Conservation (phyloP, 2,113 vertebrate species). For the Lagopus muta region DNA sequence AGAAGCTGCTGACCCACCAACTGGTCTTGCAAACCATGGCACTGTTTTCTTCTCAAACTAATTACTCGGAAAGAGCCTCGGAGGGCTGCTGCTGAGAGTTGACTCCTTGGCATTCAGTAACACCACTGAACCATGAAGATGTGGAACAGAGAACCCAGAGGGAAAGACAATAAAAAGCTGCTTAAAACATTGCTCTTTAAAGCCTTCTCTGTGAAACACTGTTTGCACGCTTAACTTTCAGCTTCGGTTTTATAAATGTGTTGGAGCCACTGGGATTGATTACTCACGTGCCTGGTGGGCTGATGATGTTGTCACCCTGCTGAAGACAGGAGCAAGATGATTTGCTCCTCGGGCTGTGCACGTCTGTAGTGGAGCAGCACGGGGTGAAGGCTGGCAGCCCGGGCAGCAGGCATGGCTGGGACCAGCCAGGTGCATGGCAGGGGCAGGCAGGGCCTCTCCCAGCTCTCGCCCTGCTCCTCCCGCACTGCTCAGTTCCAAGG, state of each 20-base stretch:
- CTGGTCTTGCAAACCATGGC: not conserved
- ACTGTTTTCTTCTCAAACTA: conserved; percentile 11
- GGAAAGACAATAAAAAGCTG: not conserved
- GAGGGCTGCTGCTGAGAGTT: not conserved
- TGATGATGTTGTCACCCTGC: fast-evolving
- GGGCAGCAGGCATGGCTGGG: not conserved
- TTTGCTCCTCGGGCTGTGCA: not conserved
- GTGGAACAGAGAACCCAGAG: not conserved
- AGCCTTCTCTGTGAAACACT: not conserved
- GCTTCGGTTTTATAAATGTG: not conserved
- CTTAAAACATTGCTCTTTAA: not conserved
- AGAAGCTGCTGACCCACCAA: not conserved
- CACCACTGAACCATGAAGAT: not conserved
- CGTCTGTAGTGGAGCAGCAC: fast-evolving
- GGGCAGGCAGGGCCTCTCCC: not conserved
- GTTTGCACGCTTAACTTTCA: not conserved
- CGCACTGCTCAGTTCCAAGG: fast-evolving
- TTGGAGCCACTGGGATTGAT: not conserved
- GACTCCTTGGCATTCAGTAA: not conserved
- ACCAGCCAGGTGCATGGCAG: not conserved
- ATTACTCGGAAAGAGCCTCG: not conserved
- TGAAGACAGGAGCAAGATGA: no score
- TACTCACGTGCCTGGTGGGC: not conserved
- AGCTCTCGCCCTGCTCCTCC: not conserved
- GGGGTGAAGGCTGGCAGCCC: not conserved